Evolutionary conservation across 2,113 vertebrate species (phyloP), one percentile per base, ranked within the genome.

Genomic region (Donacobius atricapilla): DNA sequence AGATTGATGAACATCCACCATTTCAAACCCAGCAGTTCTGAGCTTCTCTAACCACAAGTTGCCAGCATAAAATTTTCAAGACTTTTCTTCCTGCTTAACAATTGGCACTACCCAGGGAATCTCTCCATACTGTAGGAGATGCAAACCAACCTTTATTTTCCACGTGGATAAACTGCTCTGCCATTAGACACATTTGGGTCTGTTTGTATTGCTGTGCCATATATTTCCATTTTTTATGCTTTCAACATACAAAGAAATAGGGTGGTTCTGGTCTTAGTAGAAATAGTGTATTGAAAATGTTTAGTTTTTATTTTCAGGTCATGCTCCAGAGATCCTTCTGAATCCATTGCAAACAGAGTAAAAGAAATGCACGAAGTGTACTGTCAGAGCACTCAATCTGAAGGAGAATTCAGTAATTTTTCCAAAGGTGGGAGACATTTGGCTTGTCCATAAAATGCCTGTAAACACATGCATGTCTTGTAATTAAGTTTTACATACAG

Each of bases 311-410:
- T 93, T 94, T 95, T 69, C 93, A 99, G 99, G 89, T 77, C 97
- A 6, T 99, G 99, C 97, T 97, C 98, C 92, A 98, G 99, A 97
- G 98, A 99, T 97, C 99, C 99, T 82, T 98, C 98, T 78, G 97
- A 98, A 58, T 93, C 98, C 66, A 99, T 99, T 96, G 96, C 96
- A 57, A 97, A 92, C 83, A 98, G 99, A 96, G 92, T 99, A 70
- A 99, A 98, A 96, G 98, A 99, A 81, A 99, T 99, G 99, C 97
- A 97, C 11, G 98, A 99, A 28, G 88, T 97, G 12, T 99, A 98
- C 94, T 98, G 97, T 81, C 98, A 98, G 73, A 98, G 98, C 56
- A 96, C 90, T 24, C 97, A 97, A 50, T 85, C 96, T 23, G 97
- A 95, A 17, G 97, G 98, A 96, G 97, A 98, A 53, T 87, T 88